These are phyloP conservation scores for Callospermophilus lateralis DNA, from an alignment of 2,113 vertebrate species.

Conservation along the genomic window DNA sequence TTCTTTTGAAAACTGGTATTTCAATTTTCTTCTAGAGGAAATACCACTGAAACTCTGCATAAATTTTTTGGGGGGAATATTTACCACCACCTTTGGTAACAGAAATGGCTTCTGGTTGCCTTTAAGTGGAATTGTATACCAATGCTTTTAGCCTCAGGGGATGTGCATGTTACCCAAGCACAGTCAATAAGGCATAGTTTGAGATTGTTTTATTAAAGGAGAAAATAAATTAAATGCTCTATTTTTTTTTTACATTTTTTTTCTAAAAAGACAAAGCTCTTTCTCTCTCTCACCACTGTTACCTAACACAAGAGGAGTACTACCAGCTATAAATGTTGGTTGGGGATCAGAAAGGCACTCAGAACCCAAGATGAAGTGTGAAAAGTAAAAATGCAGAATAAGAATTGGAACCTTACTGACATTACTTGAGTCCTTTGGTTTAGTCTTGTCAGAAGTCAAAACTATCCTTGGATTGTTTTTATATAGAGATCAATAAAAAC, in stretches of 20 bases:
- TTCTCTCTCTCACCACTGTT: too few relatives aligned
- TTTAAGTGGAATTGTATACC: not conserved
- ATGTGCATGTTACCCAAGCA: not conserved
- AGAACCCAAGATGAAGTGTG: not conserved
- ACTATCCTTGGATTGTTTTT: not conserved
- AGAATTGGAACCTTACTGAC: not conserved
- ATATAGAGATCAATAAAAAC: slow-evolving; percentile 16
- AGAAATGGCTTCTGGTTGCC: not conserved
- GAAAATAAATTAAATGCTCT: not conserved
- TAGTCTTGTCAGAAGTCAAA: not conserved
- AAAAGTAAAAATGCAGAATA: not conserved
- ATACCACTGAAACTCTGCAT: not conserved
- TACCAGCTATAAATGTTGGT: not conserved
- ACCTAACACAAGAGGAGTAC: too few relatives aligned
- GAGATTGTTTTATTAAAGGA: not conserved
- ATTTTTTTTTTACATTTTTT: not conserved
- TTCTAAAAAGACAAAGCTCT: not conserved
- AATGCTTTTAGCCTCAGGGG: not conserved
- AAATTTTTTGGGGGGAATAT: not conserved
- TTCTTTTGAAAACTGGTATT: not conserved
- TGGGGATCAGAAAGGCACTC: not conserved
- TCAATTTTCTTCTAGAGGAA: not conserved
- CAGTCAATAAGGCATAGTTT: not conserved
- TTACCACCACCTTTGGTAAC: not conserved
- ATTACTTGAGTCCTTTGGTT: not conserved